Base-by-base conservation (phyloP, 2,888 invertebrate genomes). In the Meandrusa payeni region DNA sequence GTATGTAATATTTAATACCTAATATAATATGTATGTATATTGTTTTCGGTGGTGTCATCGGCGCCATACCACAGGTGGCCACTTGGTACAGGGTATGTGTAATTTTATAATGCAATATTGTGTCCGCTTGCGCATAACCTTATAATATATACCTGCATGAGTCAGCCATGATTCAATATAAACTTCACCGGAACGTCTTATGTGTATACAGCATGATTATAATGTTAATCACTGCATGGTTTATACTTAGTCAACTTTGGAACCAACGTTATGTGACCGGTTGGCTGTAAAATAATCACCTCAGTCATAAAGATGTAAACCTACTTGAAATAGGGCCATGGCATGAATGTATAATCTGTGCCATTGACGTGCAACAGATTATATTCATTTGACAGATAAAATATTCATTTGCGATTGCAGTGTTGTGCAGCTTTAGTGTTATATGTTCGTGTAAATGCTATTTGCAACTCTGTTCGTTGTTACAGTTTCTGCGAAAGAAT, bases 1-100 rank as follows among this genome's bases (percentile, higher is more conserved):
- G 1, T 27, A 50, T 41, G 41, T 53, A 48, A n/a, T n/a, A n/a
- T n/a, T 49, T 47, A 36, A 46, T 51, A 39, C 52, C 52, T 51
- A 55, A 52, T 61, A 61, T 61, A 59, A 56, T 66, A 73, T 70
- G 58, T 74, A 74, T 76, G 74, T 80, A 77, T 80, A 77, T 83
- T 85, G 85, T 86, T 86, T 86, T 85, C 86, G 85, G 86, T 87
- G 85, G 79, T 72, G 85, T 67, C 68, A 69, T 70, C 68, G 69
- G 64, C 72, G 71, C 59, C 64, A 53, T 20, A 78, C 69, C 78
- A 72, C 91, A 95, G 95, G 95, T 95, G 92, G 94, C 95, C 89
- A 93, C 93, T 90, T 95, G 95, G 95, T 95, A 93, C 92, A 92
- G 94, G 95, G 95, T 95, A 95, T 90, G 95, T 94, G 89, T 54